Evolutionary conservation across 1,140 invertebrate species (phyloP).

Genomic region (Pseudomyrmex dendroicus): DNA sequence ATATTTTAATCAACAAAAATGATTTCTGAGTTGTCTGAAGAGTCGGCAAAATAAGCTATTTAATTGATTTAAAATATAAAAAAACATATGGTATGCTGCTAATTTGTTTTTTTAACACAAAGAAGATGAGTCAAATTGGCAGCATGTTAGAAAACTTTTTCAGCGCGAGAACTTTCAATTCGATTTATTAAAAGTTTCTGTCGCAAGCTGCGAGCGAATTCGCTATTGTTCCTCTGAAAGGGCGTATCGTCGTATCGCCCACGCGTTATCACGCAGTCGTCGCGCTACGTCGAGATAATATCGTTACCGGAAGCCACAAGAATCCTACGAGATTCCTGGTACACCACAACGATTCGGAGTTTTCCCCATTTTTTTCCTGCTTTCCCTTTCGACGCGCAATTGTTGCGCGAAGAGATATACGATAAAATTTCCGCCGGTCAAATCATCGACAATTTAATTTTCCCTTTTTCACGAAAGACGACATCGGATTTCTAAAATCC

Average conservation of each 20-base stretch:
- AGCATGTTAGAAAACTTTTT: not conserved
- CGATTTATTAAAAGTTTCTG: not conserved
- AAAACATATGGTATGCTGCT: not conserved
- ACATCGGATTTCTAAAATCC: not conserved
- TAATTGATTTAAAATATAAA: too few relatives aligned
- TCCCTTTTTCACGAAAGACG: not conserved
- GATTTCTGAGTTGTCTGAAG: not conserved
- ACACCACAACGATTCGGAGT: not conserved
- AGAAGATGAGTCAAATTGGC: too few relatives aligned
- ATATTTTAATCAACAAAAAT: too few relatives aligned
- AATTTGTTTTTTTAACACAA: not conserved
- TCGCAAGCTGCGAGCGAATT: constrained; percentile 4
- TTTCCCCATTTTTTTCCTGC: not conserved
- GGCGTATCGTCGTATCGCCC: constrained; percentile 52
- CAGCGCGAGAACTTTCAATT: not conserved
- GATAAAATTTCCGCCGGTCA: not conserved
- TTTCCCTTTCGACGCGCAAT: not conserved
- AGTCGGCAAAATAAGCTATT: not conserved
- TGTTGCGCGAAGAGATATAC: not conserved
- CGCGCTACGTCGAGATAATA: constrained; percentile 60
- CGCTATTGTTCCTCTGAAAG: constrained; percentile 11
- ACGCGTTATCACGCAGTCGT: constrained; percentile 61
- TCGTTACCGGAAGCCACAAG: constrained; percentile 62
- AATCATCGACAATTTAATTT: constrained; percentile 14
- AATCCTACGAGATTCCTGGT: not conserved